A percentile compares a stretch with the other conserved stretches of the same genome.
These are phyloP conservation scores for Shargacucullia verbasci DNA, from an alignment of 2,888 invertebrate species.

Conservation along the genomic window DNA sequence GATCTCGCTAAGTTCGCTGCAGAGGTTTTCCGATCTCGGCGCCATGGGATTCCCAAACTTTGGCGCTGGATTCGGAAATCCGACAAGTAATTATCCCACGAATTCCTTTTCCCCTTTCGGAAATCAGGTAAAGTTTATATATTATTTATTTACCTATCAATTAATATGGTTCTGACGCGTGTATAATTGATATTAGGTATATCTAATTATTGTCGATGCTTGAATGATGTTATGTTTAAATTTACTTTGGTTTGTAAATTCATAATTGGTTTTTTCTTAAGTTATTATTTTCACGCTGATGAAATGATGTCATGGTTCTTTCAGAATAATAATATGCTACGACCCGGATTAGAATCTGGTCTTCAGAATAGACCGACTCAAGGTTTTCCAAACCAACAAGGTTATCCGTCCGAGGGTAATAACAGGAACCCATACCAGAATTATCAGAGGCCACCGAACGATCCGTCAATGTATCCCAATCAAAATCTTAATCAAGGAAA, in stretches of 20 bases:
- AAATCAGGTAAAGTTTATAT: constrained; percentile 54
- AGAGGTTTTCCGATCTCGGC: constrained; percentile 51
- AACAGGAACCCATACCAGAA: constrained; percentile 33
- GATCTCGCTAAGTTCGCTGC: constrained; percentile 31
- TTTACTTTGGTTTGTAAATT: no score
- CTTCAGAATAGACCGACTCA: constrained; percentile 19
- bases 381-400: constrained; percentile 18
- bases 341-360: constrained; percentile 10
- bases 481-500: constrained; percentile 23
- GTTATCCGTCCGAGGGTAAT: constrained; percentile 27
- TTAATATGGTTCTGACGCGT: constrained; percentile 31
- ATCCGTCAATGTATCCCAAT: constrained; percentile 12
- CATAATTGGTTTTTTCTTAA: no score
- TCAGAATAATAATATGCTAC: constrained; percentile 35
- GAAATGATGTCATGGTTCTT: neutral
- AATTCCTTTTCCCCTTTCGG: constrained; percentile 61
- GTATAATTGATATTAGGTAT: no score
- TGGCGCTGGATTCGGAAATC: constrained; percentile 58
- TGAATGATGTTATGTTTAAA: no score
- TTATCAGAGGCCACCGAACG: constrained; percentile 23
- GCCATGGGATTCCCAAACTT: constrained; percentile 51
- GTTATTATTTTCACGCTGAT: no score
- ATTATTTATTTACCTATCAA: constrained; percentile 42
- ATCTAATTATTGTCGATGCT: no score
- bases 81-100: constrained; percentile 60